A percentile compares a stretch with the other conserved stretches of the same genome.
phyloP scores from a whole-genome alignment of 2,797 vertebrate species.

The Amblyraja radiata region DNA sequence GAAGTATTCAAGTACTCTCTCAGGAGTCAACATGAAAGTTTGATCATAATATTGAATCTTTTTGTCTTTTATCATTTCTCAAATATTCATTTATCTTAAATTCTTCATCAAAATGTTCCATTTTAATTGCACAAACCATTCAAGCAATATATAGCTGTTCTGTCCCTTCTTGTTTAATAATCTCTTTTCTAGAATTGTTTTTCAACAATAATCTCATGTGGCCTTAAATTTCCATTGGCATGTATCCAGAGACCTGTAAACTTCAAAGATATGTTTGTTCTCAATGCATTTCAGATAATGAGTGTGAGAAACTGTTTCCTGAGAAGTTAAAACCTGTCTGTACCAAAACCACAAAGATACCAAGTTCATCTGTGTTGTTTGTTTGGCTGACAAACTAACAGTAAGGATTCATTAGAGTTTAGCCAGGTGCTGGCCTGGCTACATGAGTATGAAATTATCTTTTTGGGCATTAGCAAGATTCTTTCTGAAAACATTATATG shows the following conservation, averaged over 20 bases:
- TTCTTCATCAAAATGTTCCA: background rate
- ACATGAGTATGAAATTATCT: background rate
- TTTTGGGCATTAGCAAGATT: background rate
- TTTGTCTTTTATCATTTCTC: background rate
- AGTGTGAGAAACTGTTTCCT: slow-evolving; percentile 21
- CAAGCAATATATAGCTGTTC: background rate
- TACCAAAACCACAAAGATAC: background rate
- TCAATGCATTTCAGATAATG: background rate
- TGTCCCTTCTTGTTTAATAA: background rate
- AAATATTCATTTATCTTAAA: background rate
- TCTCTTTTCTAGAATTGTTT: background rate
- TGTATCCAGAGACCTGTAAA: background rate
- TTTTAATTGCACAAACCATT: background rate
- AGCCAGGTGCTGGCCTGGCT: background rate
- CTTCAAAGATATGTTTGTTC: slow-evolving; percentile 5
- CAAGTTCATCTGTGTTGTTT: background rate
- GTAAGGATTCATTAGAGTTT: background rate
- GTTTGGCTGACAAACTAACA: background rate
- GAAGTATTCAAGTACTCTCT: background rate
- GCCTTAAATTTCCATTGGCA: background rate
- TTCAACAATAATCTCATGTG: slow-evolving; percentile 8
- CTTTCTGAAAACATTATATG: background rate
- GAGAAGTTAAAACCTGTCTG: background rate
- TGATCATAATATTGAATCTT: background rate
- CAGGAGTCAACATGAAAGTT: background rate